These are phyloP conservation scores for Acromyrmex charruanus DNA, from an alignment of 1,140 invertebrate genomes.

Conservation along the genomic window DNA sequence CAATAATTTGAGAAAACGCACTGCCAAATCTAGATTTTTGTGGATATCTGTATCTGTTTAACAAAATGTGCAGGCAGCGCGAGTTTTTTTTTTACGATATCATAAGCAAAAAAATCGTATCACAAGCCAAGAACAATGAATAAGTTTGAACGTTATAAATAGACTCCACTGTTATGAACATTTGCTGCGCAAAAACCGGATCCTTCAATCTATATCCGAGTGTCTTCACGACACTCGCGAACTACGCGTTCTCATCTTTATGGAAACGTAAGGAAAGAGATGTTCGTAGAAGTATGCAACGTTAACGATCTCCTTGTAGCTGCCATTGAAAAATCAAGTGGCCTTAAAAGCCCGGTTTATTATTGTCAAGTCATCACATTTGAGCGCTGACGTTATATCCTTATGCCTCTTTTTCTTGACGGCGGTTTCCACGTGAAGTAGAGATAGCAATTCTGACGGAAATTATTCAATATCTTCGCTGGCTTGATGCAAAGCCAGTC, in stretches of 20 bases:
- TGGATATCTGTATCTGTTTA: slow-evolving; percentile 66
- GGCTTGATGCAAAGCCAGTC: slow-evolving; percentile 8
- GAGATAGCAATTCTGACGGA: slow-evolving; percentile 62
- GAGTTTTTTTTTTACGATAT: background rate
- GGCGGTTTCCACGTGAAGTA: slow-evolving; percentile 73
- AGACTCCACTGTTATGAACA: slow-evolving; percentile 62
- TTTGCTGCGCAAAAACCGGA: slow-evolving; percentile 64
- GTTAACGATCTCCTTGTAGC: slow-evolving; percentile 66
- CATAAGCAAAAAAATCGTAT: slow-evolving; percentile 69
- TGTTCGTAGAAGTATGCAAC: slow-evolving; percentile 72
- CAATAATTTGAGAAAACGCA: slow-evolving; percentile 76
- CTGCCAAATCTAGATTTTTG: slow-evolving; percentile 75
- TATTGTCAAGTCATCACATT: slow-evolving; percentile 65
- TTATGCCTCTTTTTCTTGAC: background rate
- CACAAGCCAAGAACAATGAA: slow-evolving; percentile 74
- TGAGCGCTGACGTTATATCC: slow-evolving; percentile 64
- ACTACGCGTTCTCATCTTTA: slow-evolving; percentile 70
- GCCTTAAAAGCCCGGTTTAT: slow-evolving; percentile 75
- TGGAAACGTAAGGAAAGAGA: slow-evolving; percentile 69
- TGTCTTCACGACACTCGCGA: slow-evolving; percentile 67
- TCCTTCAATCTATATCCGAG: slow-evolving; percentile 66
- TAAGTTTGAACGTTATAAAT: slow-evolving; percentile 65
- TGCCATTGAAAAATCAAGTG: slow-evolving; percentile 74
- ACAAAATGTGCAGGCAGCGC: too few relatives aligned
- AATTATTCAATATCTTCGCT: slow-evolving; percentile 50